These are phyloP conservation scores for Clytia hemisphaerica DNA, from an alignment of 30 jellyfish, hydroid and myxozoan species.

Conservation along the genomic window DNA sequence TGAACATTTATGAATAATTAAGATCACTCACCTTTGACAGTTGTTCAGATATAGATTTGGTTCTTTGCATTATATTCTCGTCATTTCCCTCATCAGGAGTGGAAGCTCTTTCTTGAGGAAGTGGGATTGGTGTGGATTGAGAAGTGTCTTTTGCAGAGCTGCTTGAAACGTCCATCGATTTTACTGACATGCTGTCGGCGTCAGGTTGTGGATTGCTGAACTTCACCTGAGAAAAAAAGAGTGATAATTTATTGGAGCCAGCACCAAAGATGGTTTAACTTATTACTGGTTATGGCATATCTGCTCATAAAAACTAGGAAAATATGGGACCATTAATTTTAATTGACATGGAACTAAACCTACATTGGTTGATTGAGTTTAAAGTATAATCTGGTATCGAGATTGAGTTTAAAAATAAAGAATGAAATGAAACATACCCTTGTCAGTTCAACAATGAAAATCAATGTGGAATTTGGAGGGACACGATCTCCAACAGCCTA, in stretches of 20 bases:
- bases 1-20: too few relatives aligned
- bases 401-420: too few relatives aligned
- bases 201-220: constrained; percentile 66
- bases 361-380: too few relatives aligned
- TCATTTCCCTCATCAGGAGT: neutral
- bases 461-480: constrained; percentile 70
- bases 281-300: too few relatives aligned
- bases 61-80: constrained; percentile 33
- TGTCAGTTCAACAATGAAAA: constrained; percentile 63
- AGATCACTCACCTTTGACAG: constrained; percentile 48
- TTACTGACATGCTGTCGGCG: neutral
- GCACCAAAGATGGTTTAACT: too few relatives aligned
- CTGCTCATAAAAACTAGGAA: neutral
- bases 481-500: constrained; percentile 72
- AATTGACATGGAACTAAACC: too few relatives aligned
- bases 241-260: too few relatives aligned
- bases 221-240: constrained; percentile 42
- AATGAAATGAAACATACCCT: constrained; percentile 56
- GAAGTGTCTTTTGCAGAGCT: too few relatives aligned
- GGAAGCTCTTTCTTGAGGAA: neutral
- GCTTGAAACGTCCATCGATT: neutral
- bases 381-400: too few relatives aligned
- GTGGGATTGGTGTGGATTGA: too few relatives aligned
- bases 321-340: neutral
- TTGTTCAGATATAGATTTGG: constrained; percentile 65